Percentiles rank a stretch among this genome's conserved stretches.
These are phyloP conservation scores for Luperina testacea DNA, from an alignment of 2,888 invertebrate genomes.

Conservation along the genomic window DNA sequence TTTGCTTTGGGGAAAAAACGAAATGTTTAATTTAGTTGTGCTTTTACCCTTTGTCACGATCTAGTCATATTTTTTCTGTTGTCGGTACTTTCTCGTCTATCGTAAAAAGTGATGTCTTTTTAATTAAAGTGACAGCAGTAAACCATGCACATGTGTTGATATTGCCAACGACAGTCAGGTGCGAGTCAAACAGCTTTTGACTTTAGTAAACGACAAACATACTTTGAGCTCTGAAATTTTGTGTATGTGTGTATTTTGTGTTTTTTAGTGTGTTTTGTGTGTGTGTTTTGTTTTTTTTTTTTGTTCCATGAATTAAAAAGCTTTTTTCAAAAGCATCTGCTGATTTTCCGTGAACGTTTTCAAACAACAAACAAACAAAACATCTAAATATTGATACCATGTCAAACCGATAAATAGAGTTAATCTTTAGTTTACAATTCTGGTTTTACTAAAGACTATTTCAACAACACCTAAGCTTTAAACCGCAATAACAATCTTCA, in stretches of 20 bases:
- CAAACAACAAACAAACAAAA: neutral
- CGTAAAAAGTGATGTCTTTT: slow-evolving; percentile 73
- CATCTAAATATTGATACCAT: neutral
- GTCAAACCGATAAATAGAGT: neutral
- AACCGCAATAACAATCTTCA: neutral
- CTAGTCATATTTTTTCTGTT: slow-evolving; percentile 42
- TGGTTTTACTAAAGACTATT: neutral
- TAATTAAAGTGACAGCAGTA: slow-evolving; percentile 76
- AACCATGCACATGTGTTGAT: slow-evolving; percentile 71
- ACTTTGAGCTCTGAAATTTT: slow-evolving; percentile 54
- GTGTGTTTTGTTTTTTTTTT: no score
- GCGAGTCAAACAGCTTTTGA: slow-evolving; percentile 66
- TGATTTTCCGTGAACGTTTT: neutral
- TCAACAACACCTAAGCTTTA: neutral
- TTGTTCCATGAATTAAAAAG: no score
- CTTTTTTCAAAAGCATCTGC: neutral
- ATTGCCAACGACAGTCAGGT: slow-evolving; percentile 70
- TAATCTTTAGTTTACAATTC: neutral
- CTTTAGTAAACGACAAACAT: slow-evolving; percentile 52
- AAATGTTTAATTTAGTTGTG: slow-evolving; percentile 10
- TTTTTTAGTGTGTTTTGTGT: no score
- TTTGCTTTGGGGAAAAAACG: slow-evolving; percentile 12
- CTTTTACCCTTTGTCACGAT: slow-evolving; percentile 6
- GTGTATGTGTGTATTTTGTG: no score
- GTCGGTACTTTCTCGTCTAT: slow-evolving; percentile 56